phyloP scores from a whole-genome alignment of 2,888 invertebrate genomes.

The Gryllus longicercus region DNA sequence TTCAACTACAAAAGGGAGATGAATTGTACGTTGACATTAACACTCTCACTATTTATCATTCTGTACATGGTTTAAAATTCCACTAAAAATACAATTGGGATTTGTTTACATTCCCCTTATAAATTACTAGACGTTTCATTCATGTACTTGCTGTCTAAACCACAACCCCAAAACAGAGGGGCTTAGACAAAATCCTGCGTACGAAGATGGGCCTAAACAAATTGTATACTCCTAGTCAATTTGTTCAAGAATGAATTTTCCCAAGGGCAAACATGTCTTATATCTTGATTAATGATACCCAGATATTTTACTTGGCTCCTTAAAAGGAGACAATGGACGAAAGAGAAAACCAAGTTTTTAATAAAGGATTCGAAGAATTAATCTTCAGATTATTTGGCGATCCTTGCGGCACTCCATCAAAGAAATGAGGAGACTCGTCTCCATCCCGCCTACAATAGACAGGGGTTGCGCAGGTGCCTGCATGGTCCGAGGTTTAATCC shows the following conservation, averaged over 20 bases:
- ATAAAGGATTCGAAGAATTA: constrained; percentile 8
- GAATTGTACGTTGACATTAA: no score
- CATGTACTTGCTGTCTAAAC: no score
- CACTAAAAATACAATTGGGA: no score
- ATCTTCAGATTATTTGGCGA: neutral
- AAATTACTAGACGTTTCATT: no score
- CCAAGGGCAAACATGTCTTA: no score
- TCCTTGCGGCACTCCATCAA: neutral
- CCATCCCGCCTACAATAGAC: neutral
- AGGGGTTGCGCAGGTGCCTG: neutral
- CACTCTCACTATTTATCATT: no score
- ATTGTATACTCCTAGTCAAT: neutral
- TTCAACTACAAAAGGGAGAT: no score
- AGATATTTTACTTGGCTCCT: neutral
- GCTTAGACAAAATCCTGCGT: no score
- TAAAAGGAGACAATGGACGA: neutral
- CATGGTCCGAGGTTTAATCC: neutral
- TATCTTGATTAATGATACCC: neutral
- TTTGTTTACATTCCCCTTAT: no score
- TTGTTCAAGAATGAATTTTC: neutral
- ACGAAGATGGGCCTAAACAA: neutral
- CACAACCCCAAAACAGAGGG: no score
- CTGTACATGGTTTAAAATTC: no score
- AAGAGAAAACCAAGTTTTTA: neutral
- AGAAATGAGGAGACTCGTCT: neutral